Conservation (phyloP, 2,113 vertebrate genomes). For the Trematocara stigmaticum region DNA sequence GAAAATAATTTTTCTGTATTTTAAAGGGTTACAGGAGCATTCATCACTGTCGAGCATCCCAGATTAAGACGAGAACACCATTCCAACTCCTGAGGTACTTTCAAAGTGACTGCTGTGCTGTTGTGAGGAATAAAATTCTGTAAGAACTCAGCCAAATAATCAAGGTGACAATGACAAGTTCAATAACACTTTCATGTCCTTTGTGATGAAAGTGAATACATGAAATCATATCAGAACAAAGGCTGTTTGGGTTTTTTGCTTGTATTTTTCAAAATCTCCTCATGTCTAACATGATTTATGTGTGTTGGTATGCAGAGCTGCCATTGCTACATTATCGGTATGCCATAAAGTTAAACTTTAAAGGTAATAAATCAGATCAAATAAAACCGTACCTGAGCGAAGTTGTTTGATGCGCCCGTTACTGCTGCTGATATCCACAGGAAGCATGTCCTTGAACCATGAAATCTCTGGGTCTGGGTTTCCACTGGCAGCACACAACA, state of each 20-base stretch:
- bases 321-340: neutral
- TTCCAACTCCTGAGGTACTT: neutral
- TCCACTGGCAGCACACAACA: slow-evolving; percentile 95
- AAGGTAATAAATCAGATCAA: neutral
- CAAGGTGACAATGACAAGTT: slow-evolving; percentile 10
- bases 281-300: neutral
- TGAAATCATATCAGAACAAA: slow-evolving; percentile 23
- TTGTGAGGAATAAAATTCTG: neutral
- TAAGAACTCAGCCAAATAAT: slow-evolving; percentile 2
- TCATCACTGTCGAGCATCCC: slow-evolving; percentile 6
- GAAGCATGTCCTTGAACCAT: slow-evolving; percentile 98
- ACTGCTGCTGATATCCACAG: slow-evolving; percentile 89
- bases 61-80: neutral
- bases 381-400: slow-evolving; percentile 84
- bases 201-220: slow-evolving; percentile 30
- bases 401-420: slow-evolving; percentile 96
- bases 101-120: neutral
- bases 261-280: neutral
- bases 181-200: slow-evolving; percentile 8
- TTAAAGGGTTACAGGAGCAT: slow-evolving; percentile 23
- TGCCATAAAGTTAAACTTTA: neutral
- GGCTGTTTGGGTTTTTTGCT: neutral
- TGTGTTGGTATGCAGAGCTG: neutral
- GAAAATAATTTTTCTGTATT: neutral
- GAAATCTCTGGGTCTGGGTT: slow-evolving; percentile 96